Conservation (phyloP, 64 coral and sea anemone genomes). For the Acropora tenuis region DNA sequence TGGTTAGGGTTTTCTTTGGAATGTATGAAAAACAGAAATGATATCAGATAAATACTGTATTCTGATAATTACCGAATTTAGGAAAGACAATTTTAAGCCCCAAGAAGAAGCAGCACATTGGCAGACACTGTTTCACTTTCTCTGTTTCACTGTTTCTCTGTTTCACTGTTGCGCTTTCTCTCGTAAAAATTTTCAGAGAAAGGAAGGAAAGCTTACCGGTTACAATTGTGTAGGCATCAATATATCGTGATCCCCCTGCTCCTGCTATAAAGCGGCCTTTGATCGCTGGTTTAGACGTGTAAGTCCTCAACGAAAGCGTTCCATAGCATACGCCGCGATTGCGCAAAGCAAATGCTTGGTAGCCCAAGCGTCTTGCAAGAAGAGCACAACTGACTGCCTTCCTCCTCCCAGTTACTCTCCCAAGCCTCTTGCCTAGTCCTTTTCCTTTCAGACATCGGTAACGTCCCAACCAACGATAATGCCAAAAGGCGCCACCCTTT, state of each 20-base stretch:
- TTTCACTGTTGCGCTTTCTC: neutral
- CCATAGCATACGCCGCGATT: neutral
- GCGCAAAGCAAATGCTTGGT: conserved; percentile 18
- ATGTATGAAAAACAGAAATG: no score
- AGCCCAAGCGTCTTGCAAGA: conserved; percentile 8
- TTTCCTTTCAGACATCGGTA: conserved; percentile 16
- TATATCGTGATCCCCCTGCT: neutral
- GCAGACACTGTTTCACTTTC: neutral
- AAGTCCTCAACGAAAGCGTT: conserved; percentile 10
- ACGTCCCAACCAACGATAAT: conserved; percentile 39
- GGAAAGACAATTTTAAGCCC: no score
- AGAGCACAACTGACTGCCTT: conserved; percentile 6
- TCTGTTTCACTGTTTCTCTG: no score
- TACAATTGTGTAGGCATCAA: conserved; percentile 27
- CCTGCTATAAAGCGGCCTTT: conserved; percentile 16
- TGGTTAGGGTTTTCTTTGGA: no score
- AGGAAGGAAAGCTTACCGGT: neutral
- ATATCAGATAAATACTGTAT: no score
- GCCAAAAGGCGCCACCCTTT: conserved; percentile 17
- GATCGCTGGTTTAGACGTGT: conserved; percentile 2
- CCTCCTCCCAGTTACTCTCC: conserved; percentile 2
- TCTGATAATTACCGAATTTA: no score
- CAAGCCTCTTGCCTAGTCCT: conserved; percentile 1
- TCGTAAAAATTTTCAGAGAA: neutral
- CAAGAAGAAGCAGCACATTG: no score